Conservation (phyloP, 2,797 vertebrate species). For the Cryptoprocta ferox region DNA sequence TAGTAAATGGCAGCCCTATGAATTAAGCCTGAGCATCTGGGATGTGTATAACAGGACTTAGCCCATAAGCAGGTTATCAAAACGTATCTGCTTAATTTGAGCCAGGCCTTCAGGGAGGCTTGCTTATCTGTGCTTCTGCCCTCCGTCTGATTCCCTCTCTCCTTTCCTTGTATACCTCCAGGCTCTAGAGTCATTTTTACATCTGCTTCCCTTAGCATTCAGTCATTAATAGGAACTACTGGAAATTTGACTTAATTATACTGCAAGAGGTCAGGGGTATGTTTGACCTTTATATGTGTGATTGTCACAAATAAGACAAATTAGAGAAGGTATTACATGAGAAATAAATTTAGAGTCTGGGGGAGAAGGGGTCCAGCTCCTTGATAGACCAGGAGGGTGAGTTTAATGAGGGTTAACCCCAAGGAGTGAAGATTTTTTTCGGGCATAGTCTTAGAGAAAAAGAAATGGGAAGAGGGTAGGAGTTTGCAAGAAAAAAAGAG, state of each 20-base stretch:
- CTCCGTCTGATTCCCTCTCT: accelerated
- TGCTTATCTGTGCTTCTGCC: accelerated
- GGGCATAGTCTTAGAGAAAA: not conserved
- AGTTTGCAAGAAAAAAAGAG: not conserved
- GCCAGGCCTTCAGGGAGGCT: not conserved
- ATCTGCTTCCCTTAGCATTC: not conserved
- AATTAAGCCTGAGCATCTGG: not conserved
- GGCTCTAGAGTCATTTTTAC: not conserved
- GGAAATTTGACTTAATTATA: not conserved
- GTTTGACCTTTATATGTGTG: not conserved
- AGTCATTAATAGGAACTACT: not conserved
- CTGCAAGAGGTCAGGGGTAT: not conserved
- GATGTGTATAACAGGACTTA: accelerated
- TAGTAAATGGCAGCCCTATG: no score
- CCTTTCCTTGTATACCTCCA: not conserved
- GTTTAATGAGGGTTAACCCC: not conserved
- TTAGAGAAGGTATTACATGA: not conserved
- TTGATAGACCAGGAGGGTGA: not conserved
- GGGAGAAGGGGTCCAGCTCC: not conserved
- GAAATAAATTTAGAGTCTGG: not conserved
- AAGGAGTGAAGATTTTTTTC: not conserved
- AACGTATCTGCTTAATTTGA: accelerated
- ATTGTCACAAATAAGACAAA: not conserved
- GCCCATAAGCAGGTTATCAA: not conserved
- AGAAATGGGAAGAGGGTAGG: not conserved